Base-by-base conservation (phyloP, 2,797 vertebrate genomes). In the Gouania willdenowi region DNA sequence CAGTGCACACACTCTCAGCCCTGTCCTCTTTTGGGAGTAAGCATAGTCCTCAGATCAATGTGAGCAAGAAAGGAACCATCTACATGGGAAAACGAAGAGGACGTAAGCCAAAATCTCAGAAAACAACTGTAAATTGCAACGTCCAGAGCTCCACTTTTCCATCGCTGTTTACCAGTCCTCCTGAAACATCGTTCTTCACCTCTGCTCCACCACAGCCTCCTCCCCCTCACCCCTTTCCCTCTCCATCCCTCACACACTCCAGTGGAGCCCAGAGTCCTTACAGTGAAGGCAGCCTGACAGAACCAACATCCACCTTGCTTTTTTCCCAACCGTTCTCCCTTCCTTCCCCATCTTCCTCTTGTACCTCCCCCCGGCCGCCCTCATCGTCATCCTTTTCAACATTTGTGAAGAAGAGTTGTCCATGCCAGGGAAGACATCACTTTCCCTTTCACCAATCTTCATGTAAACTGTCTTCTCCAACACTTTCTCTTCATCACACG, bases 31-130 rank as follows among this genome's bases (percentile, higher is more conserved):
- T 99, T 23, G 90, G 94, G 41, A 92, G 92, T 3, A 95, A 92
- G 45, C 75, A 97, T 35, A 94, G 94, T 39, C 94, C 94, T 74
- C 97, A 98, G 64, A 98, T 99, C 75, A 99, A 99, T 4, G 94
- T 99, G 32, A 99, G 97, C 80, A 99, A 99, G 84, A 92, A 94
- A 85, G 97, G 96, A 41, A 99, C 97, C 1, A 99, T 99, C 78
- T 99, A 99, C 60, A 98, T 99, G 88, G 97, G 97, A 56, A 99
- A 99, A 62, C 91, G 94, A 59, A 87, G 97, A 75, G 97, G 97
- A 17, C 90, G 96, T 37, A 99, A 99, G 58, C 97, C 97, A 2
- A 99, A 98, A 82, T 85, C 86, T 30, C 79, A 81, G 33, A 62
- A 66, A 1, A 29, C 52, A 2, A 41, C 34, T 32, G 28, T 31